Base-by-base conservation (phyloP, 1,140 invertebrate genomes). In the Rhopalosiphum padi region DNA sequence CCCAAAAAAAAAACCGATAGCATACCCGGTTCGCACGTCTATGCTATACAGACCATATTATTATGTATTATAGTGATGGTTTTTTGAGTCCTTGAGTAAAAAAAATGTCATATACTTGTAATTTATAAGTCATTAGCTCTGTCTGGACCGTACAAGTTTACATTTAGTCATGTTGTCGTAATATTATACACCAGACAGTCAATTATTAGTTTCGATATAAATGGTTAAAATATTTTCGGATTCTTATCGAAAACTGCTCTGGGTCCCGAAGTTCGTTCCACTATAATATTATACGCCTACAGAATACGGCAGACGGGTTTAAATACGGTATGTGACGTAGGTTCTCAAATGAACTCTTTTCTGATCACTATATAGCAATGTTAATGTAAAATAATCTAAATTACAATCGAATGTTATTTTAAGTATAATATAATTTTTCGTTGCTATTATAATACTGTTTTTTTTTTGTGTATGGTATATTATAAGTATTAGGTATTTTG, bases 181-280 rank as follows among this genome's bases (percentile, higher is more conserved):
- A n/a, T 68, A n/a, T 18, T n/a, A n/a, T 77, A n/a, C 30, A 77
- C 30, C 60, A 77, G 60, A 77, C 60, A 35, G 60, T 77, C 60
- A 77, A 77, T 77, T 77, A 77, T 77, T n/a, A 77, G 60, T 77
- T 35, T 77, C 60, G 6, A 77, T 77, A 15, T 77, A 77, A 77
- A 77, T n/a, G 60, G 60, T 77, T 68, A 77, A 77, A 77, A 77
- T 77, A 77, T 77, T 77, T 77, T 77, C 60, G 60, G 60, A 77
- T 77, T 77, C 15, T 77, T 77, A 77, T 77, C 60, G 60, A 77
- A 77, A 77, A 77, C 30, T n/a, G 4, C 30, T 68, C n/a, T 21
- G 48, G 48, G 48, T 51, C 48, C 48, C 18, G 30, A 77, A 77
- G 60, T n/a, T 77, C 30, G 30, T 77, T 77, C 30, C 60, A n/a